Conservation (phyloP, 2,888 invertebrate species). For the Plebejus argus region DNA sequence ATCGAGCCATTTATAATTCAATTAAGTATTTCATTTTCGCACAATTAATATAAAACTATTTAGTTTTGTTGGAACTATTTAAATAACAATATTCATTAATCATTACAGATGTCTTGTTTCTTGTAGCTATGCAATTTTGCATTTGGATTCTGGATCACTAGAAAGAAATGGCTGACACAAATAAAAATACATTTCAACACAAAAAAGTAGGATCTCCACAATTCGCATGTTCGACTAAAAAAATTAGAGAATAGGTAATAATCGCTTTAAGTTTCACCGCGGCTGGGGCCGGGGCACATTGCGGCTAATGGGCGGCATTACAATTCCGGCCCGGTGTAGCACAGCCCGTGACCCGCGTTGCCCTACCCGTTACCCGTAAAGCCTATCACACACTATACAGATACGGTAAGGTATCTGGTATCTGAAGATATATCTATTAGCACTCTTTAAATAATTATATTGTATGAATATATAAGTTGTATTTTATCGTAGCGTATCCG, state of each 20-base stretch:
- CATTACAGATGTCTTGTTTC: no score
- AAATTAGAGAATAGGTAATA: slow-evolving; percentile 39
- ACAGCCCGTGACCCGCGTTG: slow-evolving; percentile 46
- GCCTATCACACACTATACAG: background rate
- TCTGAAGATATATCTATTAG: background rate
- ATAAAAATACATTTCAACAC: background rate
- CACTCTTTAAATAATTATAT: no score
- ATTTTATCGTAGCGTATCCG: no score
- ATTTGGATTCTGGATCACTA: background rate
- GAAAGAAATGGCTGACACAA: background rate
- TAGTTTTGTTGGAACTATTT: no score
- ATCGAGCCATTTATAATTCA: background rate
- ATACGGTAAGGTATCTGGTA: background rate
- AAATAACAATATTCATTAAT: no score
- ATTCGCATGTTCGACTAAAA: slow-evolving; percentile 19
- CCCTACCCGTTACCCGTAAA: slow-evolving; percentile 44
- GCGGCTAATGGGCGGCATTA: slow-evolving; percentile 63
- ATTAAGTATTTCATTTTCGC: background rate
- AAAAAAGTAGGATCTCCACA: background rate
- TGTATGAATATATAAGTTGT: no score
- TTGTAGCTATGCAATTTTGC: no score
- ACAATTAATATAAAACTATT: background rate
- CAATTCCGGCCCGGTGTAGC: slow-evolving; percentile 64
- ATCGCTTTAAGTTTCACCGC: slow-evolving; percentile 46
- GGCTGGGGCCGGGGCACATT: slow-evolving; percentile 39